These are phyloP conservation scores for Gymnopithys bicolor DNA, from an alignment of 2,797 vertebrate genomes.

Conservation along the genomic window DNA sequence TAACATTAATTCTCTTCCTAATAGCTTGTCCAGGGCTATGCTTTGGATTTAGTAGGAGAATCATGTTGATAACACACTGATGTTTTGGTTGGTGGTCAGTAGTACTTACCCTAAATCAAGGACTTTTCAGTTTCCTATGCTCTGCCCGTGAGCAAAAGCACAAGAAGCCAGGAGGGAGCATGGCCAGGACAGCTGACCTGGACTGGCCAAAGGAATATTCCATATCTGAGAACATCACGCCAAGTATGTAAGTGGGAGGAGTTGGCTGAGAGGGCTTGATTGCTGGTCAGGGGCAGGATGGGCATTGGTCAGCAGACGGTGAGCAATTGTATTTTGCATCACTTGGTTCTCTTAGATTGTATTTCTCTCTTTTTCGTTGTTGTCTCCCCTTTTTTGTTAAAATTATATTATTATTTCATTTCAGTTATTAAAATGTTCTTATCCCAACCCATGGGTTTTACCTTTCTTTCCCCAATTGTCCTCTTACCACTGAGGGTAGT, in stretches of 20 bases:
- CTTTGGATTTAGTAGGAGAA: not conserved
- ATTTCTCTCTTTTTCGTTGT: not conserved
- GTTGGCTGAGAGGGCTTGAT: not conserved
- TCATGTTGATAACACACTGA: rapidly evolving
- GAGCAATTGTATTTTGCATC: not conserved
- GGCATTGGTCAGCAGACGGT: not conserved
- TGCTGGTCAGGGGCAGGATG: rapidly evolving
- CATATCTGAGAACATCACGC: not conserved
- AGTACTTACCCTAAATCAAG: not conserved
- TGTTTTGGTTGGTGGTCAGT: not conserved
- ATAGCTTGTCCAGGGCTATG: not conserved
- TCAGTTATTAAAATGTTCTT: not conserved
- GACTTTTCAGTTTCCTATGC: not conserved
- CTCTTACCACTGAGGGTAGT: not conserved
- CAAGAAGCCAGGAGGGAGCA: not conserved
- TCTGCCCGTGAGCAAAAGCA: not conserved
- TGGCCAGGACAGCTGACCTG: not conserved
- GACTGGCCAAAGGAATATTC: not conserved
- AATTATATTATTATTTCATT: not conserved
- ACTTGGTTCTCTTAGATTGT: not conserved
- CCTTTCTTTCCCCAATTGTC: not conserved
- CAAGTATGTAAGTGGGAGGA: not conserved
- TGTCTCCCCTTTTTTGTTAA: not conserved
- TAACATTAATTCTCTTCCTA: not conserved
- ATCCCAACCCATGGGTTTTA: not conserved